phyloP scores from a whole-genome alignment of 92 coral and sea anemone genomes.

The Chrysogorgia sp. region DNA sequence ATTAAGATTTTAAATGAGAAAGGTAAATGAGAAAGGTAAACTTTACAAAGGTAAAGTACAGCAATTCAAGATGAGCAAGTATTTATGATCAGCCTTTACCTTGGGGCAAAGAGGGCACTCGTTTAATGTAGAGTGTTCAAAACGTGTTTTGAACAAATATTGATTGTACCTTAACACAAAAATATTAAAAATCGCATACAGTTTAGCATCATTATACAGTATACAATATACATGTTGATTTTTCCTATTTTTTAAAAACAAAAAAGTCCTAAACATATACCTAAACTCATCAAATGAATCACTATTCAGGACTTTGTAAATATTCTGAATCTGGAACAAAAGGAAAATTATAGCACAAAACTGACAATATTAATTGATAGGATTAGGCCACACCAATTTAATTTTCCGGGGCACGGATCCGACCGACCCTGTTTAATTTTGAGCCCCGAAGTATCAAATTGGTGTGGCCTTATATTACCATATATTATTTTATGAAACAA shows the following conservation, averaged over 20 bases:
- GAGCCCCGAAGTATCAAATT: too few species aligned
- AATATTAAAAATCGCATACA: neutral
- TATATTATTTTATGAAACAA: too few species aligned
- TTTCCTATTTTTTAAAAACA: too few species aligned
- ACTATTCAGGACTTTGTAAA: slow-evolving; percentile 1
- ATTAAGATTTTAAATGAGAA: neutral
- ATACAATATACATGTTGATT: too few species aligned
- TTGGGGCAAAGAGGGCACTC: slow-evolving; percentile 22
- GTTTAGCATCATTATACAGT: neutral
- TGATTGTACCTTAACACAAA: slow-evolving; percentile 20
- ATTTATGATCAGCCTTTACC: too few species aligned
- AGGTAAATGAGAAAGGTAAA: neutral
- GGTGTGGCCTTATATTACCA: too few species aligned
- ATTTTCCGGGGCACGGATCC: too few species aligned
- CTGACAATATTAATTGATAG: neutral
- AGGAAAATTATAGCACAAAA: neutral
- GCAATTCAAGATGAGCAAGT: neutral
- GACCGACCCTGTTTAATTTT: too few species aligned
- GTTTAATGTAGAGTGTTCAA: neutral
- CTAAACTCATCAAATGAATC: slow-evolving; percentile 24
- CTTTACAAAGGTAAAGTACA: too few species aligned
- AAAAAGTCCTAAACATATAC: neutral
- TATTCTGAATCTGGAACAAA: neutral
- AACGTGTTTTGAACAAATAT: neutral
- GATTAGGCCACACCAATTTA: too few species aligned